A percentile compares a stretch with the other conserved stretches of the same genome.
These are phyloP conservation scores for Drosophila hamatofila DNA, from an alignment of 2,888 invertebrate genomes.

Conservation along the genomic window DNA sequence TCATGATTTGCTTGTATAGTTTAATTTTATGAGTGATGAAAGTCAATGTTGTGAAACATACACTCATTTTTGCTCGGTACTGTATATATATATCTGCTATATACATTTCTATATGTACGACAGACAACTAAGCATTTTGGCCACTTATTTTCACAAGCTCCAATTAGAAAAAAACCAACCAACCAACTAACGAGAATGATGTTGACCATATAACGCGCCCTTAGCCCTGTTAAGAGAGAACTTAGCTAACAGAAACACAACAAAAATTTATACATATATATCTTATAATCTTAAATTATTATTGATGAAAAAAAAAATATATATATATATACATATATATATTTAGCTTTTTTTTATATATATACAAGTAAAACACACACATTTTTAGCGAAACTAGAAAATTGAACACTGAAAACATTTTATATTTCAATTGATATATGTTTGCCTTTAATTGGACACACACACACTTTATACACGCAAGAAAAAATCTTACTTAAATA, in stretches of 20 bases:
- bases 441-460: conserved; percentile 49
- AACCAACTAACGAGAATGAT: conserved; percentile 27
- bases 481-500: conserved; percentile 49
- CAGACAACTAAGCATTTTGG: conserved; percentile 56
- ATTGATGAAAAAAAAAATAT: conserved; percentile 45
- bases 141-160: conserved; percentile 58
- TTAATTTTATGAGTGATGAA: no score
- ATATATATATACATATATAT: conserved; percentile 32
- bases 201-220: conserved; percentile 71
- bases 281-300: conserved; percentile 51
- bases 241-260: conserved; percentile 32
- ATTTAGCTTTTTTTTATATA: conserved; percentile 65
- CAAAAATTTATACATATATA: conserved; percentile 48
- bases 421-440: conserved; percentile 35
- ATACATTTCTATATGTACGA: conserved; percentile 39
- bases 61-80: no score
- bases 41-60: no score
- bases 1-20: no score
- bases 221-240: conserved; percentile 54
- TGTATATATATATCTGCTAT: conserved; percentile 41
- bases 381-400: conserved; percentile 66
- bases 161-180: conserved; percentile 30
- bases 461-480: conserved; percentile 28
- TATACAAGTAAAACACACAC: conserved; percentile 27
- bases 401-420: conserved; percentile 48